phyloP scores from a whole-genome alignment of 2,888 invertebrate species.

The Eurois occulta region DNA sequence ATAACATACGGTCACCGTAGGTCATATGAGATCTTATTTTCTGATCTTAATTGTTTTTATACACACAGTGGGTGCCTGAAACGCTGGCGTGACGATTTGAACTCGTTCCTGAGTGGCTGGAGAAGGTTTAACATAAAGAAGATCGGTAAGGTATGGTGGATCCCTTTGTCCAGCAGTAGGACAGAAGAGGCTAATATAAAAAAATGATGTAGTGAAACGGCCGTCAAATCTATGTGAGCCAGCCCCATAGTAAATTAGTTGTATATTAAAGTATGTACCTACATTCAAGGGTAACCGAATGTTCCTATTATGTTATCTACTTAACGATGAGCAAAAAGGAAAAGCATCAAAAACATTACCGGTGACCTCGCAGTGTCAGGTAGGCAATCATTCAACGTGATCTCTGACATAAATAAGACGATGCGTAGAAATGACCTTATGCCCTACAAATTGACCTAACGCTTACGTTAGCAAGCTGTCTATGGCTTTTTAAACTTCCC shows the following conservation, averaged over 20 bases:
- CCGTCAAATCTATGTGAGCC: not conserved
- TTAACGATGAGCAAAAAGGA: conserved; percentile 24
- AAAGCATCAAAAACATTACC: conserved; percentile 30
- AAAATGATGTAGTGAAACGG: not conserved
- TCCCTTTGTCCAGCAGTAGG: not conserved
- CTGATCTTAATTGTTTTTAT: not conserved
- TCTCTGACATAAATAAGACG: conserved; percentile 52
- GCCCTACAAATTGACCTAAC: conserved; percentile 27
- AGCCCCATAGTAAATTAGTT: not conserved
- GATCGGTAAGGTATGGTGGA: not conserved
- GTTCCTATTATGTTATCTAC: not conserved
- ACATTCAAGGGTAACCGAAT: not conserved
- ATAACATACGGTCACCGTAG: conserved; percentile 10
- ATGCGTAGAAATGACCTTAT: conserved; percentile 41
- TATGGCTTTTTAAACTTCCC: not conserved
- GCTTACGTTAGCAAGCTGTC: conserved; percentile 15
- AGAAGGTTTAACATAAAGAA: not conserved
- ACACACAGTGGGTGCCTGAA: not conserved
- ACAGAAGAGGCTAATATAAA: not conserved
- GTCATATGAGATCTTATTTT: conserved; percentile 3
- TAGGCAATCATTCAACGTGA: conserved; percentile 37
- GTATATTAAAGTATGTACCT: not conserved
- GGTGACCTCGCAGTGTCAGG: conserved; percentile 45
- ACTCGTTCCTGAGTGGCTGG: not conserved
- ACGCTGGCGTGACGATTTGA: not conserved